Evolutionary conservation across 1,140 invertebrate species (phyloP), one percentile per base, ranked within the genome.

Genomic region (Conus ventricosus): DNA sequence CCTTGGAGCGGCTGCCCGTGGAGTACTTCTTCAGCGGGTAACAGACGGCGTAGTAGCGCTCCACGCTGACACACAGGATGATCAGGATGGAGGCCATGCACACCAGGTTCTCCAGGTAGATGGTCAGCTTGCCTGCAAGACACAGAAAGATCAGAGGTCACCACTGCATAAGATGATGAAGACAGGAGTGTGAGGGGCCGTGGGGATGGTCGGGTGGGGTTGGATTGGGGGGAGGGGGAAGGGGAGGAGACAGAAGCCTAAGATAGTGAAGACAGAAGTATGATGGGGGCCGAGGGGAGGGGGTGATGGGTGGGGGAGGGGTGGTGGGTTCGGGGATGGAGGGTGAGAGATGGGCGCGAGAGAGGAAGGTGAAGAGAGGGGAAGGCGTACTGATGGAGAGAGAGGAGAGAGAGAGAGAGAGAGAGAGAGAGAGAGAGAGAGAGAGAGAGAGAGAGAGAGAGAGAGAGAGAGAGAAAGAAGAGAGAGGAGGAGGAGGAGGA

Each of bases 41-140:
- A 95, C 98, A 99, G 92, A 99, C 99, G 54, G 98, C 98, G 95
- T 98, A 98, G 95, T 99, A 99, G 4, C 98, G 96, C 94, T 99
- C 98, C 94, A 99, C 98, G 94, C 97, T 95, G 85, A 96, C 95
- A 76, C 98, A 98, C 92, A 99, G 95, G 90, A 99, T 99, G n/a
- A 98, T 99, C 27, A 99, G 95, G 4, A 99, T 98, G 17, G 98
- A 99, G 15, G 98, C 98, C 94, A 99, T 98, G 1, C 98, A 98
- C 27, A 99, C 98, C 0, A 98, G 97, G 91, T 98, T 95, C 95
- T 99, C 98, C 67, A 99, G 97, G 93, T 98, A 99, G 1, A 98
- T 98, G 6, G 98, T 97, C 51, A 97, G 97, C 90, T 95, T 95
- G 91, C 95, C 95, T 96, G 90, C 78, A 55, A 87, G 88, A 7